Evolutionary conservation across 2,888 invertebrate species (phyloP).

Genomic region (Drosophila nigricruria): DNA sequence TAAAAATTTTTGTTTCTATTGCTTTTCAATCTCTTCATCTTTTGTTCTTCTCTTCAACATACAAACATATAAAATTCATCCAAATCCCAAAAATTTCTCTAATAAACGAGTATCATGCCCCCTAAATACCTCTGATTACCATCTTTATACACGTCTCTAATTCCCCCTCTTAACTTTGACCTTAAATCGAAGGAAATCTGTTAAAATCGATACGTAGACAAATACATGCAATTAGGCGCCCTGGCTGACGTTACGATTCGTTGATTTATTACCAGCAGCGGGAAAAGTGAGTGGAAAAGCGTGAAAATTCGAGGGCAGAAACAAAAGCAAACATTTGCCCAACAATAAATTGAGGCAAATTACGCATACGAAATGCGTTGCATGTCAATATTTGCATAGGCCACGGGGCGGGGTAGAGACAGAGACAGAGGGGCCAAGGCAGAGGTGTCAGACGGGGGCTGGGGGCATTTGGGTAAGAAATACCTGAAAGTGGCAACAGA

Average conservation of each 20-base stretch:
- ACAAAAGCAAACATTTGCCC: slow-evolving; percentile 50
- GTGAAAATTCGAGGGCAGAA: slow-evolving; percentile 7
- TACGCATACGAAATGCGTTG: slow-evolving; percentile 64
- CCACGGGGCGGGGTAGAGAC: background rate
- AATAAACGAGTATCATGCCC: background rate
- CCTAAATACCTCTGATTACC: background rate
- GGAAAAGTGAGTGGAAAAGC: slow-evolving; percentile 5
- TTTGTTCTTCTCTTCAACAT: too few species aligned
- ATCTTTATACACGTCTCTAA: background rate
- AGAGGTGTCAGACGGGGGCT: background rate
- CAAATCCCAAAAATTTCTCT: background rate
- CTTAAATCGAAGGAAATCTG: slow-evolving; percentile 14
- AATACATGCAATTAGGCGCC: slow-evolving; percentile 56
- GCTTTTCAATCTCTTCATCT: too few species aligned
- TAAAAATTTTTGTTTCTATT: too few species aligned
- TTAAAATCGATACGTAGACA: slow-evolving; percentile 37
- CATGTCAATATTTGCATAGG: slow-evolving; percentile 74
- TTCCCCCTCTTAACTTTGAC: background rate
- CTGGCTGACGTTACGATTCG: slow-evolving; percentile 26
- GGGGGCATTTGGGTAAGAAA: background rate
- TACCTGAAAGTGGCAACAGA: slow-evolving; percentile 13
- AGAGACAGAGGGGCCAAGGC: background rate
- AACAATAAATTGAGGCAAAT: slow-evolving; percentile 69
- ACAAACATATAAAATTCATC: background rate
- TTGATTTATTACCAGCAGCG: slow-evolving; percentile 51